Percentiles rank a stretch among this genome's conserved stretches.
Evolutionary conservation across 2,113 vertebrate genomes (phyloP).

Genomic region (Ammodytes dubius): DNA sequence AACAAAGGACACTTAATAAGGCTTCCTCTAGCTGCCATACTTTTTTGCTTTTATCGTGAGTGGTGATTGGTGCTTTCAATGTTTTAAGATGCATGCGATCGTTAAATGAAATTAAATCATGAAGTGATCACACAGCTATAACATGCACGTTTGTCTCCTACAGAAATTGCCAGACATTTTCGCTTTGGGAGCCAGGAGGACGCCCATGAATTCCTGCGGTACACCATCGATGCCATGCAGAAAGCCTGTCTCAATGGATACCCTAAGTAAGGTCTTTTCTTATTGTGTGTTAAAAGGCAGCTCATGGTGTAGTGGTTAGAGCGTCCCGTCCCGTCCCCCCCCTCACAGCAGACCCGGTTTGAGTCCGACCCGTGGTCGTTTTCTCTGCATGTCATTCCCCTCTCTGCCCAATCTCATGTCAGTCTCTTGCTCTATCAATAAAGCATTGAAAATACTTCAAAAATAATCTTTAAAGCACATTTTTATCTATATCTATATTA

Average conservation of each 20-base stretch:
- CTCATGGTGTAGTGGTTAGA: too few species aligned
- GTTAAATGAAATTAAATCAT: background rate
- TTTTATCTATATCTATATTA: too few species aligned
- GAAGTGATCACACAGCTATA: background rate
- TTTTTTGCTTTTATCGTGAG: background rate
- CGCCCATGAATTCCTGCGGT: slow-evolving; percentile 95
- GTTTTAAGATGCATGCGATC: background rate
- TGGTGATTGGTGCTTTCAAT: too few species aligned
- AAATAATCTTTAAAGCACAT: too few species aligned
- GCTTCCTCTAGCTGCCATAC: background rate
- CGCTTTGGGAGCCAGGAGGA: slow-evolving; percentile 96
- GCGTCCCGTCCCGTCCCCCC: too few species aligned
- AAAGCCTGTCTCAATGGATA: slow-evolving; percentile 93
- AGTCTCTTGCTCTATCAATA: too few species aligned
- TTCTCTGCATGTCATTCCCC: too few species aligned
- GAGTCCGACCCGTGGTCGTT: too few species aligned
- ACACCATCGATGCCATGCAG: slow-evolving; percentile 97
- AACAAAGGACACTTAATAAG: background rate
- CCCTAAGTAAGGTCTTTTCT: slow-evolving; percentile 86
- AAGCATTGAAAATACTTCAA: too few species aligned
- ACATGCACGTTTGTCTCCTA: slow-evolving; percentile 9
- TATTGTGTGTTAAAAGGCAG: background rate
- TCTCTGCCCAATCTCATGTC: too few species aligned
- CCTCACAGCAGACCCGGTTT: too few species aligned
- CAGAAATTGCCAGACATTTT: slow-evolving; percentile 95